Percentiles rank a stretch among this genome's conserved stretches.
Conservation (phyloP, 1,140 invertebrate genomes). For the Cydia pomonella region DNA sequence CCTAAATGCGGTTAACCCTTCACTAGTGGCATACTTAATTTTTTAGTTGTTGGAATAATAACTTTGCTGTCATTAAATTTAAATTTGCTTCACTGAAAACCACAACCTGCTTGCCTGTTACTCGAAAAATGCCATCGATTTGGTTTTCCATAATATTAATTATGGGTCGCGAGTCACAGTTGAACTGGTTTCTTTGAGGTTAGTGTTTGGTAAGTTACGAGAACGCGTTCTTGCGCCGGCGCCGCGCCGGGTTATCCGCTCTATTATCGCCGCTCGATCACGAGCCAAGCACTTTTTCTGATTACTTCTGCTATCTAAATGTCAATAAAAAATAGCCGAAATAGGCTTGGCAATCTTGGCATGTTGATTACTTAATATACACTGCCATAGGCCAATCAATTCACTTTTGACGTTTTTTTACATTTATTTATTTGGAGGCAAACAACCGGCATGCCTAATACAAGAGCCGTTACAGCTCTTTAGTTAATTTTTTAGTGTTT, state of each 20-base stretch:
- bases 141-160: neutral
- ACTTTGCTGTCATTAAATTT: too few species aligned
- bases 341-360: neutral
- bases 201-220: neutral
- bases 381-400: neutral
- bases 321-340: neutral
- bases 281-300: neutral
- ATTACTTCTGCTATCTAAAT: conserved; percentile 12
- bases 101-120: too few species aligned
- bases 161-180: neutral
- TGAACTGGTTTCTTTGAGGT: neutral
- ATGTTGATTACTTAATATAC: conserved; percentile 13
- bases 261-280: conserved; percentile 29
- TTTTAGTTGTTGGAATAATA: too few species aligned
- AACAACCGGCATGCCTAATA: too few species aligned
- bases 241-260: conserved; percentile 21
- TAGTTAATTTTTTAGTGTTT: too few species aligned
- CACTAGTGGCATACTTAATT: too few species aligned
- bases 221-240: neutral
- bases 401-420: neutral
- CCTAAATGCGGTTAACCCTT: too few species aligned
- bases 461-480: too few species aligned
- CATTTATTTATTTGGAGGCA: neutral
- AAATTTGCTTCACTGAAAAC: too few species aligned
- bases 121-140: neutral